A percentile compares a stretch with the other conserved stretches of the same genome.
Conservation (phyloP, 2,888 invertebrate species). For the Apamea epomidion region DNA sequence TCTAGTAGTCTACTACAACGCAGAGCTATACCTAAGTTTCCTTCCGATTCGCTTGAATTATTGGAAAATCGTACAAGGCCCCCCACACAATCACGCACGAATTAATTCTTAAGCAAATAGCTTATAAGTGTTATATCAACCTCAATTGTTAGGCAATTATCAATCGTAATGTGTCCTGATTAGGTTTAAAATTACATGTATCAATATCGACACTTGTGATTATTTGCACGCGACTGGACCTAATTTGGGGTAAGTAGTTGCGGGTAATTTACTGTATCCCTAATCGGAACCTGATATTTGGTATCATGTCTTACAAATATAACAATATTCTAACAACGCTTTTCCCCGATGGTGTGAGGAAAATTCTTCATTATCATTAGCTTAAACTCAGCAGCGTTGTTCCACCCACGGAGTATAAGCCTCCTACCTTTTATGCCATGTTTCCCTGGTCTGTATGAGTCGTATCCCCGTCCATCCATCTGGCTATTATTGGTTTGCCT, state of each 20-base stretch:
- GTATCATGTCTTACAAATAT: constrained; percentile 25
- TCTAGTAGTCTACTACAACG: not conserved
- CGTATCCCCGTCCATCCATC: not conserved
- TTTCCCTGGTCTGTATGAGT: not conserved
- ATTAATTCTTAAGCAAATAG: constrained; percentile 49
- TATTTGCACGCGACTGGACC: constrained; percentile 34
- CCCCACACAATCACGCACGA: constrained; percentile 42
- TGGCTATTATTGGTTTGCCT: not conserved
- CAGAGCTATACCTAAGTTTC: constrained; percentile 50
- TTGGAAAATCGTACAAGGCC: constrained; percentile 68
- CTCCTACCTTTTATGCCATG: not conserved
- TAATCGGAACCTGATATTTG: constrained; percentile 16
- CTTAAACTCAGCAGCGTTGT: no score
- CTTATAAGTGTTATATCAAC: constrained; percentile 39
- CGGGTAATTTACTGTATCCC: constrained; percentile 38
- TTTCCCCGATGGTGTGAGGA: not conserved
- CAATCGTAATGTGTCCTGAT: constrained; percentile 39
- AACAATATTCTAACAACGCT: constrained; percentile 1
- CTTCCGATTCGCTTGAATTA: constrained; percentile 61
- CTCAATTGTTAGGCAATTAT: constrained; percentile 31
- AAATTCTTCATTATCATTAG: not conserved
- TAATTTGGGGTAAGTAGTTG: constrained; percentile 32
- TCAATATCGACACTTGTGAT: constrained; percentile 33
- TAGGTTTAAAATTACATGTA: constrained; percentile 43
- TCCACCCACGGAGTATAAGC: no score